phyloP scores from a whole-genome alignment of 2,113 vertebrate genomes.

The Meles meles region DNA sequence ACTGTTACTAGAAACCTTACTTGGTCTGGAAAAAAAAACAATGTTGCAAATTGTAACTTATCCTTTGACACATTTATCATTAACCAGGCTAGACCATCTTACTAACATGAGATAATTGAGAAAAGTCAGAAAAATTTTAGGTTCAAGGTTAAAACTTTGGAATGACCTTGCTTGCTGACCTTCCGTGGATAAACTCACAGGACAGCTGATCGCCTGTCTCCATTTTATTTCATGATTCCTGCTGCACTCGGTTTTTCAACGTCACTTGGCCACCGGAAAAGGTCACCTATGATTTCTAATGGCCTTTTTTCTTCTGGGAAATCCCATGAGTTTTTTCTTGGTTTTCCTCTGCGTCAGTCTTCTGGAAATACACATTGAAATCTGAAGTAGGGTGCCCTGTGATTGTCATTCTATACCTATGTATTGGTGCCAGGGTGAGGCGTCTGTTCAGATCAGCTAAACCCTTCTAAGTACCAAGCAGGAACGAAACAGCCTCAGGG shows the following conservation, averaged over 20 bases:
- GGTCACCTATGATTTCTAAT: background rate
- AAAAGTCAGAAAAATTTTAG: constrained; percentile 1
- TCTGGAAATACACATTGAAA: background rate
- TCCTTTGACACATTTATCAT: constrained; percentile 18
- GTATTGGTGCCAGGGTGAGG: background rate
- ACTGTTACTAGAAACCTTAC: background rate
- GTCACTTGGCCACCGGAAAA: background rate
- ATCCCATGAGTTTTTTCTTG: background rate
- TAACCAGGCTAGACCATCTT: background rate
- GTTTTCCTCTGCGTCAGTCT: background rate
- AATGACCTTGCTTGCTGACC: background rate
- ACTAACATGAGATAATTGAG: background rate
- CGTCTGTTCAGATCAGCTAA: background rate
- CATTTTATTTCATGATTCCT: background rate
- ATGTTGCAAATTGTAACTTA: background rate
- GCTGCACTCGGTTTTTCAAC: background rate
- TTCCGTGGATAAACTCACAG: background rate
- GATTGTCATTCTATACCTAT: background rate
- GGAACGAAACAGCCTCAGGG: background rate
- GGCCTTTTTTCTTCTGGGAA: background rate
- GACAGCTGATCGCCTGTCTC: background rate
- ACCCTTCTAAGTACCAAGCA: background rate
- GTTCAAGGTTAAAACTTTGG: background rate
- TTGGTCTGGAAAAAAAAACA: background rate
- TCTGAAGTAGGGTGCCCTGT: background rate